A percentile compares a stretch with the other conserved stretches of the same genome.
Conservation (phyloP, 2,797 vertebrate genomes). For the Gila robusta region DNA sequence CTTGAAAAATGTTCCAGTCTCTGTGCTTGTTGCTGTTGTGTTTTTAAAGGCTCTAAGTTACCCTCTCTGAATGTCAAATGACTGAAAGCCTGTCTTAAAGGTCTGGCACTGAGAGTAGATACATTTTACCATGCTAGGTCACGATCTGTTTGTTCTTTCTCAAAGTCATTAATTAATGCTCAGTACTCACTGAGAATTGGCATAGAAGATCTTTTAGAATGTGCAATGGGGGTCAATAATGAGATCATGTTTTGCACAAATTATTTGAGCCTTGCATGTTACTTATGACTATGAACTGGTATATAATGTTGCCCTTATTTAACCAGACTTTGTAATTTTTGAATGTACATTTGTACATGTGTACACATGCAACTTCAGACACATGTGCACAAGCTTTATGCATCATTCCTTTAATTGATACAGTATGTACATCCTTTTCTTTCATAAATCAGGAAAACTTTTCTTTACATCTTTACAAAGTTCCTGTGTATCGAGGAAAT, state of each 20-base stretch:
- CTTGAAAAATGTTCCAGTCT: slow-evolving; percentile 26
- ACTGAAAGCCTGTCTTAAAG: slow-evolving; percentile 47
- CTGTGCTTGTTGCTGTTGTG: slow-evolving; percentile 12
- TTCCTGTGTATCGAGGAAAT: slow-evolving; percentile 84
- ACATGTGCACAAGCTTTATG: slow-evolving; percentile 81
- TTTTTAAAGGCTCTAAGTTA: slow-evolving; percentile 56
- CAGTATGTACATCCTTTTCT: slow-evolving; percentile 93
- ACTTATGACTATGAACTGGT: not conserved
- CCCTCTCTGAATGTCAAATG: slow-evolving; percentile 58
- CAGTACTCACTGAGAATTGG: slow-evolving; percentile 1
- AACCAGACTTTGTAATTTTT: not conserved
- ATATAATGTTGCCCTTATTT: not conserved
- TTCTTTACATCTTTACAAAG: slow-evolving; percentile 89
- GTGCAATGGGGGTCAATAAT: not conserved
- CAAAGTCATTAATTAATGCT: slow-evolving; percentile 19
- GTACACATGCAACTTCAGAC: slow-evolving; percentile 16
- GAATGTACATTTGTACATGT: not conserved
- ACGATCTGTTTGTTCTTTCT: slow-evolving; percentile 16
- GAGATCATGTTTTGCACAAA: slow-evolving; percentile 8
- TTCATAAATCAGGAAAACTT: slow-evolving; percentile 88
- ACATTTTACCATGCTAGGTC: not conserved
- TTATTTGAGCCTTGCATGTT: not conserved
- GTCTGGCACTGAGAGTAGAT: slow-evolving; percentile 32
- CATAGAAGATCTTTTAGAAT: not conserved
- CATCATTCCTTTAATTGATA: slow-evolving; percentile 86